A percentile compares a stretch with the other conserved stretches of the same genome.
Conservation (phyloP, 2,888 invertebrate genomes). For the Scotopteryx bipunctaria region DNA sequence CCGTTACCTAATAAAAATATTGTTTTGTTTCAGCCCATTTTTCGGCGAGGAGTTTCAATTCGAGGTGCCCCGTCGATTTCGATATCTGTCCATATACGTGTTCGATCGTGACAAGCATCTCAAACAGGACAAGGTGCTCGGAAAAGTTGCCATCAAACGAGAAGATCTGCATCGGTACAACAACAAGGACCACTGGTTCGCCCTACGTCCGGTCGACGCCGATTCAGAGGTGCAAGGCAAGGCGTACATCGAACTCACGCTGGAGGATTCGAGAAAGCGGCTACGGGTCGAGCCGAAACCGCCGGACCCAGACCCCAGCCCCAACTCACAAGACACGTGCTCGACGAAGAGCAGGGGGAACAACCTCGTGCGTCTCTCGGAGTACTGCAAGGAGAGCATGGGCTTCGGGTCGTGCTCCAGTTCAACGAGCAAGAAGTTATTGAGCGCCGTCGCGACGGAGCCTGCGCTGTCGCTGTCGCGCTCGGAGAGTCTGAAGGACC, state of each 20-base stretch:
- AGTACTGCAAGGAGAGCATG: constrained; percentile 78
- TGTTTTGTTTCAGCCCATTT: constrained; percentile 88
- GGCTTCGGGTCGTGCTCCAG: constrained; percentile 78
- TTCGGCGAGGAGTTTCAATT: constrained; percentile 97
- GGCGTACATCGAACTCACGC: constrained; percentile 91
- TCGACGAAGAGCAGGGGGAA: constrained; percentile 67
- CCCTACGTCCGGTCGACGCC: constrained; percentile 92
- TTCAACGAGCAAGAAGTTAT: constrained; percentile 74
- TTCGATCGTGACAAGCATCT: constrained; percentile 93
- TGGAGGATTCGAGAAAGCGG: constrained; percentile 84
- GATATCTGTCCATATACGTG: constrained; percentile 94
- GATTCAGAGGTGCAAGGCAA: constrained; percentile 96
- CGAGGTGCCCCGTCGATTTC: constrained; percentile 94
- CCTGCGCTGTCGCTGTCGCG: constrained; percentile 71
- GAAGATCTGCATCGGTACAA: constrained; percentile 94
- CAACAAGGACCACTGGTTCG: constrained; percentile 97
- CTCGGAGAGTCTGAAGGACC: constrained; percentile 77
- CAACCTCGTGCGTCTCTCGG: constrained; percentile 72
- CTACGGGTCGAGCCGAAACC: constrained; percentile 80
- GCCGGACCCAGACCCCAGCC: constrained; percentile 67
- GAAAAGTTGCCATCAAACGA: constrained; percentile 92
- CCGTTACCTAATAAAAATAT: constrained; percentile 11
- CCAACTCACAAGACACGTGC: constrained; percentile 59
- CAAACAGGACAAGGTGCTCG: constrained; percentile 92
- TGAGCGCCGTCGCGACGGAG: constrained; percentile 69